Evolutionary conservation across 2,888 invertebrate genomes (phyloP).

Genomic region (Chymomyza amoena): DNA sequence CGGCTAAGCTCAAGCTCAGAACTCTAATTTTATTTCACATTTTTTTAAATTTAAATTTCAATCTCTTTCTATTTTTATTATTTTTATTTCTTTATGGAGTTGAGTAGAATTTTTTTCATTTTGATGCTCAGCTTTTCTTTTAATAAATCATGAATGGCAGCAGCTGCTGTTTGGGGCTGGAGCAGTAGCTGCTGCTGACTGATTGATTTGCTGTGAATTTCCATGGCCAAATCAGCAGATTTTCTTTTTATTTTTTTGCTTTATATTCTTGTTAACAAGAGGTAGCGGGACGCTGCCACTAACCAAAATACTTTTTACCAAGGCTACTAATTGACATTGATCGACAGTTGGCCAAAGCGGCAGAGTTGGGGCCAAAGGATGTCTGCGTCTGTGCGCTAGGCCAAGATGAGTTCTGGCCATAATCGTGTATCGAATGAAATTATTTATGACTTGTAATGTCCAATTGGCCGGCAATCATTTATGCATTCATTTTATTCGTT

Average conservation of each 20-base stretch:
- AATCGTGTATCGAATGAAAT: slow-evolving; percentile 27
- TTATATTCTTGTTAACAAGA: not conserved
- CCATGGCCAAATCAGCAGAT: slow-evolving; percentile 15
- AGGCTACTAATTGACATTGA: slow-evolving; percentile 63
- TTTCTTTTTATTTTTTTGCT: not conserved
- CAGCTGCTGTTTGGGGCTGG: not conserved
- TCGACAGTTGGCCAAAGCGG: slow-evolving; percentile 63
- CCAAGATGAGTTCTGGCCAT: not conserved
- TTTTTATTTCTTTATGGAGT: too few species aligned
- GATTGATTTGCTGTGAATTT: slow-evolving; percentile 66
- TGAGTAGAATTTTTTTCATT: not conserved
- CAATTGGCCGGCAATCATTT: slow-evolving; percentile 54
- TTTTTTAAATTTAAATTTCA: slow-evolving; percentile 22
- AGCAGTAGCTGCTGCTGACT: slow-evolving; percentile 20
- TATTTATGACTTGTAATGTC: slow-evolving; percentile 49
- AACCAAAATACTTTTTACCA: not conserved
- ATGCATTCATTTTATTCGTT: slow-evolving; percentile 57
- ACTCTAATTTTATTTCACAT: not conserved
- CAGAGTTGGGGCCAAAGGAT: not conserved
- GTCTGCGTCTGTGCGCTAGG: not conserved
- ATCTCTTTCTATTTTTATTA: not conserved
- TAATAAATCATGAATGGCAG: slow-evolving; percentile 55
- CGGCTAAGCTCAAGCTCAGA: not conserved
- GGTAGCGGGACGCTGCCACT: not conserved
- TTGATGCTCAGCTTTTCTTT: slow-evolving; percentile 9